Conservation (phyloP, 2,797 vertebrate species). For the Hipposideros larvatus region DNA sequence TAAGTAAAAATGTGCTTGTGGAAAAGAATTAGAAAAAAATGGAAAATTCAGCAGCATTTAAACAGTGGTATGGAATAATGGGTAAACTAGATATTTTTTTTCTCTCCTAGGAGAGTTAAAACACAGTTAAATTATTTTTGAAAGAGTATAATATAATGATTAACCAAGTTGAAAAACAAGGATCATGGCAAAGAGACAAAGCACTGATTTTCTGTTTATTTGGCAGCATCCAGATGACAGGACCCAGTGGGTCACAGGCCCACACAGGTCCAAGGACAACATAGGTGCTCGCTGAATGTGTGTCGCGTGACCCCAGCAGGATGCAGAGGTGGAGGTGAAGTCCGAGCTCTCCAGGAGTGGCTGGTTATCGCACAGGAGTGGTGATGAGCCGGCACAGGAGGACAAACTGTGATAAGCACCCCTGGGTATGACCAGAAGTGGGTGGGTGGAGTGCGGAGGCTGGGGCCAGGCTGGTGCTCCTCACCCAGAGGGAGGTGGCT, state of each 20-base stretch:
- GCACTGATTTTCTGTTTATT: neutral
- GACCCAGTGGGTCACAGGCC: neutral
- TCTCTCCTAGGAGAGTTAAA: neutral
- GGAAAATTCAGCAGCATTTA: neutral
- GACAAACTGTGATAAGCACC: neutral
- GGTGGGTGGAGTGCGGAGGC: neutral
- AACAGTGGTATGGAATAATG: neutral
- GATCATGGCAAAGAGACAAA: neutral
- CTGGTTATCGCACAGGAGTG: neutral
- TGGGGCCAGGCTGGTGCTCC: neutral
- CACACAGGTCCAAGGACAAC: neutral
- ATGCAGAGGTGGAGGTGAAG: neutral
- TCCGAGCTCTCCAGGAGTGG: neutral
- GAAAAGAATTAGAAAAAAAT: neutral
- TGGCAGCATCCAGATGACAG: neutral
- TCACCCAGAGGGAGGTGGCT: neutral
- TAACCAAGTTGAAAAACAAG: neutral
- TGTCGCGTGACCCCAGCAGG: neutral
- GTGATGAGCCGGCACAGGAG: neutral
- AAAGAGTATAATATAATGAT: constrained; percentile 11
- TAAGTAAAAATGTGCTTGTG: neutral
- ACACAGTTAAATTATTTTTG: neutral
- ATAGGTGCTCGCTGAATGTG: neutral
- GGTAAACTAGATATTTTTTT: neutral
- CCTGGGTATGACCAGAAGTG: neutral